These are phyloP conservation scores for Bujurquina vittata DNA, from an alignment of 2,113 vertebrate species.

Conservation along the genomic window DNA sequence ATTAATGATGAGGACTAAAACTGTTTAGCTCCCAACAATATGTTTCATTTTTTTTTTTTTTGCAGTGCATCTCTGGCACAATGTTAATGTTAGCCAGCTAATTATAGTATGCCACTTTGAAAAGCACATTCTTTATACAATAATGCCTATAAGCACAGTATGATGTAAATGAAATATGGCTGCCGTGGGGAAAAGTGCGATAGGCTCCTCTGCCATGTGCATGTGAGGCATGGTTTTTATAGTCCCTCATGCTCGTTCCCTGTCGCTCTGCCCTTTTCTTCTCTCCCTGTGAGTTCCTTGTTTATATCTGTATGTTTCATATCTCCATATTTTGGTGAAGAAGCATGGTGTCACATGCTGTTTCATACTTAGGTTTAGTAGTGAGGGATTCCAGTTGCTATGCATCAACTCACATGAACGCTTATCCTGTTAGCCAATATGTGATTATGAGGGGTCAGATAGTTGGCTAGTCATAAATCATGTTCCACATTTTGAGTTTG, in stretches of 20 bases:
- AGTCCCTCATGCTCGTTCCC: slow-evolving; percentile 56
- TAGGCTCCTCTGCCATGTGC: slow-evolving; percentile 47
- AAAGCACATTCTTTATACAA: background rate
- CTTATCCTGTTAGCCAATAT: background rate
- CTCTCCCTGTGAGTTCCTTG: slow-evolving; percentile 24
- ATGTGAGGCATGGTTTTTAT: slow-evolving; percentile 68
- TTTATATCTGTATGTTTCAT: slow-evolving; percentile 32
- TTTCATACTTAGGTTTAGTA: slow-evolving; percentile 10
- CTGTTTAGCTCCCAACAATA: background rate
- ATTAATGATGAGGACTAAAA: background rate
- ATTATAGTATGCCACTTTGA: background rate
- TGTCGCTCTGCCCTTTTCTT: slow-evolving; percentile 22
- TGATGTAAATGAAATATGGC: slow-evolving; percentile 38
- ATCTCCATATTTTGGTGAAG: slow-evolving; percentile 24
- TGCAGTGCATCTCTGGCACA: background rate
- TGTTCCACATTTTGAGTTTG: background rate
- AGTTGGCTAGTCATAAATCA: background rate
- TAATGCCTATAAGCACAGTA: background rate
- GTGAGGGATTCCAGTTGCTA: background rate
- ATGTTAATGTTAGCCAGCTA: background rate
- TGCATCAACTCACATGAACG: background rate
- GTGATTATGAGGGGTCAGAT: background rate
- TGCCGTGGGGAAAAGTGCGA: slow-evolving; percentile 6
- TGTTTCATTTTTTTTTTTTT: background rate
- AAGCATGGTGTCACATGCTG: slow-evolving; percentile 47